Evolutionary conservation across 2,888 invertebrate genomes (phyloP).

Genomic region (Eucera pruinosa): DNA sequence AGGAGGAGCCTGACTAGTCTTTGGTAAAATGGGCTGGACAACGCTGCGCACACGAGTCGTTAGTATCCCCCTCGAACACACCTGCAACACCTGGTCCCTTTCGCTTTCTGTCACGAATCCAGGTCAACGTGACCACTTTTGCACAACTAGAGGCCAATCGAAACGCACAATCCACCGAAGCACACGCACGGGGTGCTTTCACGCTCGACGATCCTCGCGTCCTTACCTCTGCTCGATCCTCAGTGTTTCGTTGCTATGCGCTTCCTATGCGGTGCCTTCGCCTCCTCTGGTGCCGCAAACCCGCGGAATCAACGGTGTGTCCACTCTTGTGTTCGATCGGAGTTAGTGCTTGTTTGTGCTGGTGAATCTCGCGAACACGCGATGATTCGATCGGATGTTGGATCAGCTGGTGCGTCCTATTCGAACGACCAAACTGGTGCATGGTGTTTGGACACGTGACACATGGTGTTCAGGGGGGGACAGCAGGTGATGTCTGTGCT

Average conservation of each 20-base stretch:
- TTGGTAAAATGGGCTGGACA: constrained; percentile 86
- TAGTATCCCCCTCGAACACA: constrained; percentile 78
- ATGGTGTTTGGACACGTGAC: constrained; percentile 15
- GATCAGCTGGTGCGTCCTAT: neutral
- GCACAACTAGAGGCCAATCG: neutral
- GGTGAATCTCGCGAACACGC: neutral
- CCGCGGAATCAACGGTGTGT: neutral
- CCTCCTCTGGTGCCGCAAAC: too few relatives aligned
- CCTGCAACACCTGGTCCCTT: neutral
- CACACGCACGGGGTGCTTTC: neutral
- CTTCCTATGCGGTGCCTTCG: neutral
- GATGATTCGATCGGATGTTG: neutral
- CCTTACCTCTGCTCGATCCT: neutral
- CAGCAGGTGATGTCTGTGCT: neutral
- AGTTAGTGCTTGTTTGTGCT: too few relatives aligned
- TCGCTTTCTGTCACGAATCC: constrained; percentile 2
- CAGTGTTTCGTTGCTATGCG: constrained; percentile 56
- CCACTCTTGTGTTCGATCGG: neutral
- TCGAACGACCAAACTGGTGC: constrained; percentile 1
- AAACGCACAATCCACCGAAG: too few relatives aligned
- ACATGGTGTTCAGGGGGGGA: neutral
- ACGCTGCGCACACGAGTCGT: constrained; percentile 86
- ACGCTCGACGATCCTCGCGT: neutral
- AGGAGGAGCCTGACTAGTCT: constrained; percentile 67
- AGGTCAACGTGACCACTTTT: neutral